Evolutionary conservation across 2,888 invertebrate species (phyloP), one percentile per base, ranked within the genome.

Genomic region (Macropis europaea): DNA sequence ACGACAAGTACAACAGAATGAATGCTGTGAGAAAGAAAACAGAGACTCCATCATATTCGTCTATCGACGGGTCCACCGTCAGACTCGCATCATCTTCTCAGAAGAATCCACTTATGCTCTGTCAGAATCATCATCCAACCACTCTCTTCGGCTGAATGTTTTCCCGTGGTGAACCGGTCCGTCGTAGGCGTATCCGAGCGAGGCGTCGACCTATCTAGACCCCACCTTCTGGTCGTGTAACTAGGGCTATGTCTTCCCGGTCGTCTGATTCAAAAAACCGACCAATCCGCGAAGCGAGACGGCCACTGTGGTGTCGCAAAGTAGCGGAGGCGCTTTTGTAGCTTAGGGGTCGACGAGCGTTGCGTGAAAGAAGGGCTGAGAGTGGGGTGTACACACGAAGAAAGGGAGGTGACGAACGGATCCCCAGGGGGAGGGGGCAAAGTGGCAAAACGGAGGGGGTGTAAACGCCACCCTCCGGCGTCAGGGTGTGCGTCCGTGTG

Each of bases 251-350:
- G 89, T 87, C 86, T 87, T 82, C 83, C 82, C 83, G 82, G 85
- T 84, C 82, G 84, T 81, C 79, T 81, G 85, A 82, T 82, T 86
- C 82, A 89, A 90, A 89, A 89, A 89, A 89, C 86, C 85, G 87
- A 90, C 89, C 90, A 90, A 90, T 90, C 90, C 86, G 84, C 80
- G 87, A 87, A 83, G 84, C 88, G 90, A 90, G 90, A 89, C 87
- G 87, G 90, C 90, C 87, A 90, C 90, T 89, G 86, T 84, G 77
- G 81, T 69, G 69, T 62, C 72, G 78, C 79, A 81, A 84, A 87
- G 86, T 73, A 82, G 81, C 82, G 77, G 80, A 82, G 81, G 77
- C 70, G 80, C 73, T 79, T 84, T 84, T 82, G 79, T 83, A 67
- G 76, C 60, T 52, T 54, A 67, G 68, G 77, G 66, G 52, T 66